phyloP scores from a whole-genome alignment of 1,140 invertebrate genomes.

The Coptotermes formosanus region DNA sequence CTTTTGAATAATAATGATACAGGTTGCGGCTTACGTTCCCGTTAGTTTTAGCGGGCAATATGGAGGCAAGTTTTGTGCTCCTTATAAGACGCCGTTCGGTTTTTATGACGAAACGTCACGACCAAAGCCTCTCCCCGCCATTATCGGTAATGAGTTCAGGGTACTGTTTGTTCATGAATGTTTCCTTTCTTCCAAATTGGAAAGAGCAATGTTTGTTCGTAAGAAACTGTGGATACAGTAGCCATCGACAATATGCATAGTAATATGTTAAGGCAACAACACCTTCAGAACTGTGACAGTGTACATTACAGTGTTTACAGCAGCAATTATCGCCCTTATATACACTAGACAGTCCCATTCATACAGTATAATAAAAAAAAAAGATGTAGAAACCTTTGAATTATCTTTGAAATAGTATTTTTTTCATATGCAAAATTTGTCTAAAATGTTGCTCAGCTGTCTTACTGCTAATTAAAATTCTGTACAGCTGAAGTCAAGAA shows the following conservation, averaged over 20 bases:
- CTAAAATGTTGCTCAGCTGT: too few species aligned
- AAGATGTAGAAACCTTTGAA: too few species aligned
- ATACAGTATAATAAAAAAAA: too few species aligned
- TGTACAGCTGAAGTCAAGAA: too few species aligned
- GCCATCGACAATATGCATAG: background rate
- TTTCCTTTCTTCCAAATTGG: background rate
- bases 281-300: background rate
- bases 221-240: background rate
- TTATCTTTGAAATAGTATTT: too few species aligned
- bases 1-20: constrained; percentile 1
- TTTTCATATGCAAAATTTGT: too few species aligned
- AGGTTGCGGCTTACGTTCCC: background rate
- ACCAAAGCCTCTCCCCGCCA: background rate
- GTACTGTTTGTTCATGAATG: background rate
- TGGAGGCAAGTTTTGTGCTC: background rate
- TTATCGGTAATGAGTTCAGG: background rate
- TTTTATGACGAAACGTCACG: background rate
- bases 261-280: background rate
- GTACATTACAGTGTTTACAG: background rate
- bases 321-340: too few species aligned
- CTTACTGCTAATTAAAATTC: too few species aligned
- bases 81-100: background rate
- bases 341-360: too few species aligned
- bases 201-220: background rate
- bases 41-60: background rate